A percentile compares a stretch with the other conserved stretches of the same genome.
Evolutionary conservation across 2,888 invertebrate species (phyloP).

Genomic region (Plemyria rubiginata): DNA sequence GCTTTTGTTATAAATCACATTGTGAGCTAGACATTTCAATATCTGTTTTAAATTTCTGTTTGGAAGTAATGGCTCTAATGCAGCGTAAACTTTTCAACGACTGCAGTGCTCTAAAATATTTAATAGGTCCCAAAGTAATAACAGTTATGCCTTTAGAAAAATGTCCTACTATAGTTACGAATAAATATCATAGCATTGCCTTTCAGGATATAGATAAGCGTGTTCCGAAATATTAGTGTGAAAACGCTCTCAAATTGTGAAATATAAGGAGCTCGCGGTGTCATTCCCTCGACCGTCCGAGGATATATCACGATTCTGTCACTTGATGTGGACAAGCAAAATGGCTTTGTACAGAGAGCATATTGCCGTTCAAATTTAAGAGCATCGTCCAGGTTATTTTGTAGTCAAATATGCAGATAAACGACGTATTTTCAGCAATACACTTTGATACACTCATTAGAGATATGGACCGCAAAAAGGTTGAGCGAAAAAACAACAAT

Average conservation of each 20-base stretch:
- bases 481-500: conserved; percentile 64
- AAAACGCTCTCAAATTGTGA: conserved; percentile 68
- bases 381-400: conserved; percentile 26
- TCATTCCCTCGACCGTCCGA: conserved; percentile 62
- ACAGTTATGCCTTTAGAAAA: conserved; percentile 22
- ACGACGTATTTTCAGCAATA: conserved; percentile 21
- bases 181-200: too few relatives aligned
- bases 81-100: conserved; percentile 16
- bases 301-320: conserved; percentile 62
- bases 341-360: conserved; percentile 38
- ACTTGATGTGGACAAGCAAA: conserved; percentile 41
- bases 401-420: conserved; percentile 11
- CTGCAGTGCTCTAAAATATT: conserved; percentile 13
- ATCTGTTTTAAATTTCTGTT: conserved; percentile 54
- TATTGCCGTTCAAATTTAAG: conserved; percentile 39
- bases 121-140: conserved; percentile 20
- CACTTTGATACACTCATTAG: conserved; percentile 30
- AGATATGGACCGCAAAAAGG: conserved; percentile 43
- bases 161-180: too few relatives aligned
- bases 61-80: conserved; percentile 44
- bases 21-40: conserved; percentile 45
- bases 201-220: conserved; percentile 34
- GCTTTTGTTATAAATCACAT: conserved; percentile 30
- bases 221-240: conserved; percentile 58
- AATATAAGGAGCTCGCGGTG: conserved; percentile 72